Base-by-base conservation (phyloP, 1,140 invertebrate species). In the Trissolcus basalis region DNA sequence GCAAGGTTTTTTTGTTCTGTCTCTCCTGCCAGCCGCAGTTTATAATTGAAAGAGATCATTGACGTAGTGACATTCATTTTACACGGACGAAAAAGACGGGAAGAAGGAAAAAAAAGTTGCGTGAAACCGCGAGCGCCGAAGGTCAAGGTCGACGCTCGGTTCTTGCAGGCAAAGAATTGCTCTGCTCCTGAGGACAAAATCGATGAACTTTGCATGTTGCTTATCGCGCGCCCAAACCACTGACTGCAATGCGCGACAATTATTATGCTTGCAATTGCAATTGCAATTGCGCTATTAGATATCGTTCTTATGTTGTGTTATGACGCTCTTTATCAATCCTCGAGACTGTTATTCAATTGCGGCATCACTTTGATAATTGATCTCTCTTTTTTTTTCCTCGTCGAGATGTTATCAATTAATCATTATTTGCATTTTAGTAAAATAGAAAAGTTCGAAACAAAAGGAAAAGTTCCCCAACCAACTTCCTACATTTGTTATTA, bases 181-280 rank as follows among this genome's bases (percentile, higher is more conserved):
- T 7, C 68, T 53, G 79, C 73, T 78, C 72, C 60, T 47, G 61
- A 68, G 63, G 56, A 63, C 59, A 67, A 70, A 83, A 84, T 85
- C 83, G 83, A 83, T 84, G 77, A 78, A 83, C 80, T 83, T 81
- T 81, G 82, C 81, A 78, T 84, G 82, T 76, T 56, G 48, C 51
- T 80, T 77, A 75, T 77, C 69, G 43, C 54, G 43, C 54, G 6
- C 41, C 45, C 11, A 72, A 78, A 71, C 49, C 48, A 60, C 47
- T 41, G 54, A 69, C 70, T 63, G 50, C 56, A 64, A n/a, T 47
- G 65, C 63, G 69, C 73, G 70, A 78, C 65, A 74, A 27, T 27
- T 27, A 74, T 78, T 73, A 77, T 47, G 49, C 14, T 19, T 33
- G 36, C 15, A 39, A 68, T 68, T 68, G 68, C 68, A 75, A 72